A percentile compares a stretch with the other conserved stretches of the same genome.
Conservation (phyloP, 2,888 invertebrate species). For the Tetanocera ferruginea region DNA sequence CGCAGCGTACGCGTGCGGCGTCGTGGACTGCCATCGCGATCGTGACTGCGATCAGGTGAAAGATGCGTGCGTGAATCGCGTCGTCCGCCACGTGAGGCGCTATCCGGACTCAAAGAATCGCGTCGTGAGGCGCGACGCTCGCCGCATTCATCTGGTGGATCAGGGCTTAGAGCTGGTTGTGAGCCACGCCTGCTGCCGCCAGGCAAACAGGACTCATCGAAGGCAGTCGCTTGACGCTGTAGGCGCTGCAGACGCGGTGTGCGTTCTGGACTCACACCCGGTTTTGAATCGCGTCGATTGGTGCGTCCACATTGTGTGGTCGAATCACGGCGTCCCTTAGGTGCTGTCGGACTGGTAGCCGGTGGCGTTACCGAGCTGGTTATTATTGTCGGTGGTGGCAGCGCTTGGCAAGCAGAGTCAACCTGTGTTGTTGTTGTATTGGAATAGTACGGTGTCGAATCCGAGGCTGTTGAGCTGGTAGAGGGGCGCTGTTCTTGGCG, state of each 20-base stretch:
- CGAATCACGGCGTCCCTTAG: constrained; percentile 80
- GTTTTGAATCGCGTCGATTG: constrained; percentile 78
- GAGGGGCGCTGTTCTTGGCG: constrained; percentile 78
- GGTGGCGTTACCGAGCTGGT: constrained; percentile 88
- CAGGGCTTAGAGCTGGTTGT: constrained; percentile 86
- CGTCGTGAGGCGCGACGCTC: constrained; percentile 80
- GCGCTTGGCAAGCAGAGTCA: constrained; percentile 76
- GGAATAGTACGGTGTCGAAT: constrained; percentile 73
- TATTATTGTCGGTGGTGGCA: constrained; percentile 83
- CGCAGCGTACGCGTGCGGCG: constrained; percentile 80
- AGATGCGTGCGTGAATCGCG: constrained; percentile 84
- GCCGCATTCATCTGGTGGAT: constrained; percentile 79
- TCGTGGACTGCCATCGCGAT: constrained; percentile 81
- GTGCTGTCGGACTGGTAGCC: constrained; percentile 81
- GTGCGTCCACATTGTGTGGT: constrained; percentile 84
- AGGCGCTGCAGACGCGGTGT: constrained; percentile 76
- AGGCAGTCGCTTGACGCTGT: constrained; percentile 89
- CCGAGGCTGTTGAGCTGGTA: constrained; percentile 81
- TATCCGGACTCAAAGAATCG: constrained; percentile 92
- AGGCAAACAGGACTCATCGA: constrained; percentile 86
- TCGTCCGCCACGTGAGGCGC: constrained; percentile 79
- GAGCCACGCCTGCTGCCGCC: constrained; percentile 82
- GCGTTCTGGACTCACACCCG: constrained; percentile 78
- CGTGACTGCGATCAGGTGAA: constrained; percentile 85
- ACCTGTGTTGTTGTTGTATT: constrained; percentile 70